A percentile compares a stretch with the other conserved stretches of the same genome.
Evolutionary conservation across 2,888 invertebrate species (phyloP).

Genomic region (Bursaphelenchus okinawaensis): DNA sequence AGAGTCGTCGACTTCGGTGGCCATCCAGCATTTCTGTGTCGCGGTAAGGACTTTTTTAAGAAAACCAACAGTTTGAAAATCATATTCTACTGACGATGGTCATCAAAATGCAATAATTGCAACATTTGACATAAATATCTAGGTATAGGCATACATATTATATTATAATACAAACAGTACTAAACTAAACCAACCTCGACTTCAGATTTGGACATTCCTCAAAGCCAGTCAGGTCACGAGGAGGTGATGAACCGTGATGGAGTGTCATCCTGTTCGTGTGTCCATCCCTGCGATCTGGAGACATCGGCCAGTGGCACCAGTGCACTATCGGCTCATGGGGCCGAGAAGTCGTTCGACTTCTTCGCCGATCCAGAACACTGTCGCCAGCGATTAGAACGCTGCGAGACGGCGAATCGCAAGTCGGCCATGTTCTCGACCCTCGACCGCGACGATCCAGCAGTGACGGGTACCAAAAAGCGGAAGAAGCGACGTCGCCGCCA

Average conservation of each 20-base stretch:
- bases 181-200: too few relatives aligned
- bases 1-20: conserved; percentile 55
- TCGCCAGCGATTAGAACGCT: conserved; percentile 27
- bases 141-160: background rate
- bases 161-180: too few relatives aligned
- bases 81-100: too few relatives aligned
- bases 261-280: conserved; percentile 36
- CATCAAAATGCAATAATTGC: too few relatives aligned
- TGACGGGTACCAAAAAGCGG: background rate
- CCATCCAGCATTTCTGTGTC: conserved; percentile 54
- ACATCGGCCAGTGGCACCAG: background rate
- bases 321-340: background rate
- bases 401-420: conserved; percentile 13
- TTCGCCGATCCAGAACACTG: conserved; percentile 46
- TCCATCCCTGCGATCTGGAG: conserved; percentile 52
- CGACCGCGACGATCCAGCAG: background rate
- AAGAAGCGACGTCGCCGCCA: background rate
- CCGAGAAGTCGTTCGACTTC: conserved; percentile 37
- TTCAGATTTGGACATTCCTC: conserved; percentile 50
- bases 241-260: conserved; percentile 4
- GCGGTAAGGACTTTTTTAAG: too few relatives aligned
- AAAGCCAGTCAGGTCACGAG: conserved; percentile 13
- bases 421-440: background rate
- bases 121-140: conserved; percentile 11
- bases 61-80: too few relatives aligned